A percentile compares a stretch with the other conserved stretches of the same genome.
phyloP scores from a whole-genome alignment of 2,113 vertebrate genomes.

The Eulemur rufifrons region DNA sequence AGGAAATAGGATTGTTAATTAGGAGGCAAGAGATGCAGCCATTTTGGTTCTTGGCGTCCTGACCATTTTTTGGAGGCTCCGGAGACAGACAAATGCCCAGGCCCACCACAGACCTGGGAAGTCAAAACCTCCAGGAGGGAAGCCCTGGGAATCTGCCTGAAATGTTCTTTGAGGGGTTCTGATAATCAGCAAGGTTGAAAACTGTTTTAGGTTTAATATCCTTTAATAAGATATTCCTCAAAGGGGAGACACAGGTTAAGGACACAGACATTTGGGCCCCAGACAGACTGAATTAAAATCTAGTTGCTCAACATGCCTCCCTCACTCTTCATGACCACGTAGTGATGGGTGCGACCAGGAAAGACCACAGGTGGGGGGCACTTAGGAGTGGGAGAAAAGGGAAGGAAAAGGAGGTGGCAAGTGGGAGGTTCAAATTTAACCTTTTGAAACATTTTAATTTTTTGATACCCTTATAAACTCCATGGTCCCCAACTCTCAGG shows the following conservation, averaged over 20 bases:
- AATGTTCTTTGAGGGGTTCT: background rate
- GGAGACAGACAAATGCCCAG: background rate
- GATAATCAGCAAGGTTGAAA: background rate
- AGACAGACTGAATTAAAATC: background rate
- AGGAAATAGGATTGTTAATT: background rate
- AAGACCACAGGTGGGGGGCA: fast-evolving
- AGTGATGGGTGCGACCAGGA: background rate
- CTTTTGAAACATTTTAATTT: background rate
- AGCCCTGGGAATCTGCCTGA: background rate
- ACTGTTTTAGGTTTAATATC: background rate
- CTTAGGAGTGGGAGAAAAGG: background rate
- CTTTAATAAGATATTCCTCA: background rate
- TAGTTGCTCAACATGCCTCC: background rate
- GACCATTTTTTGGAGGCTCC: background rate
- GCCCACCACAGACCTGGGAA: background rate
- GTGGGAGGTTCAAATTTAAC: background rate
- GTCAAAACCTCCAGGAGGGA: background rate
- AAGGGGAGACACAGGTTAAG: background rate
- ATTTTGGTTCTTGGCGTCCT: background rate
- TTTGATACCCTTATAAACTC: background rate
- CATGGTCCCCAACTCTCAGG: background rate
- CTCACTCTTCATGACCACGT: background rate
- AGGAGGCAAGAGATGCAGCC: background rate
- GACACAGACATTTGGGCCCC: background rate
- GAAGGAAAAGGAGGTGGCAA: background rate